Percentiles rank a stretch among this genome's conserved stretches.
Conservation (phyloP, 2,888 invertebrate species). For the Lycaena phlaeas region DNA sequence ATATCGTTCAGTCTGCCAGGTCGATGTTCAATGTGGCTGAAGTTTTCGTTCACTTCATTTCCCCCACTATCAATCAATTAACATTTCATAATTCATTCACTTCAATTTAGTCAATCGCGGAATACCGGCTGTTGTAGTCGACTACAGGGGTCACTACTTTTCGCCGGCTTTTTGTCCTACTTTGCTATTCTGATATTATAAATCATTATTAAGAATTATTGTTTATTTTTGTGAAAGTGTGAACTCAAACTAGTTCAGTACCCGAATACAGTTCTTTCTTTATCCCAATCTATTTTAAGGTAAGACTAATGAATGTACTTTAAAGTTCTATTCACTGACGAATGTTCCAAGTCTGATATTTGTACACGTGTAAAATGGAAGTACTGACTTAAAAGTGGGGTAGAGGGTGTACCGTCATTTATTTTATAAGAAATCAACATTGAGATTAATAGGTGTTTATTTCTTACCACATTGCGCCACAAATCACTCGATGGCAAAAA, state of each 20-base stretch:
- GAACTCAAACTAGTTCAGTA: conserved; percentile 36
- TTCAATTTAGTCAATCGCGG: conserved; percentile 45
- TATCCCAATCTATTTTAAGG: conserved; percentile 38
- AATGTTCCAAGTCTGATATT: conserved; percentile 25
- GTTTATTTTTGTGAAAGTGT: conserved; percentile 48
- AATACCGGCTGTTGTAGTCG: conserved; percentile 51
- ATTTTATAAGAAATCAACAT: too few relatives aligned
- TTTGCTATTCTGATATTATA: conserved; percentile 19
- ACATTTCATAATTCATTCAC: conserved; percentile 13
- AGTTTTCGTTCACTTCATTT: too few relatives aligned
- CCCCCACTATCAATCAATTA: too few relatives aligned
- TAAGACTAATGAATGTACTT: conserved; percentile 40
- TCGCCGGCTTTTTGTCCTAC: conserved; percentile 48
- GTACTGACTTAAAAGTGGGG: neutral
- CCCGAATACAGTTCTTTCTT: conserved; percentile 38
- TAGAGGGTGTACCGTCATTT: too few relatives aligned
- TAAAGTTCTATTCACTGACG: conserved; percentile 20
- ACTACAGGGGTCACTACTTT: conserved; percentile 49
- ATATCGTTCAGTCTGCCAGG: neutral
- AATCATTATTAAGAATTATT: conserved; percentile 27
- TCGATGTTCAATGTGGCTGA: neutral
- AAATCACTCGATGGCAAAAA: too few relatives aligned
- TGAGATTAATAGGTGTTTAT: too few relatives aligned
- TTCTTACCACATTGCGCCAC: too few relatives aligned
- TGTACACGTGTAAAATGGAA: conserved; percentile 34